Conservation (phyloP, 2,113 vertebrate species). For the Oenanthe melanoleuca region DNA sequence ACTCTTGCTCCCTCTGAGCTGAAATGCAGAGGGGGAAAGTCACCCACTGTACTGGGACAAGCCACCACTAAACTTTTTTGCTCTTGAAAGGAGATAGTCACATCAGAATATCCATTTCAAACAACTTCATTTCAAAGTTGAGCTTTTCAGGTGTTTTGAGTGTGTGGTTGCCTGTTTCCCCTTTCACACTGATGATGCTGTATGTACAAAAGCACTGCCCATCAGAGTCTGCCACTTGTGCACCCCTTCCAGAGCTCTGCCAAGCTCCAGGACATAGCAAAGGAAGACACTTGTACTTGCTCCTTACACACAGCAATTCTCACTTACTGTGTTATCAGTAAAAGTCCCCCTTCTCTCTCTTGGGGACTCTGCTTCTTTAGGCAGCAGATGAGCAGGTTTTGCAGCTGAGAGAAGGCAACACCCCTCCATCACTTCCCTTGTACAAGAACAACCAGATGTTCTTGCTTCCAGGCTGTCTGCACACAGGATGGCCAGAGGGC, state of each 20-base stretch:
- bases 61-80: background rate
- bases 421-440: accelerated
- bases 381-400: background rate
- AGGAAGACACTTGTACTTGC: background rate
- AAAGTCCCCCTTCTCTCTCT: background rate
- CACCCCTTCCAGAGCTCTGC: background rate
- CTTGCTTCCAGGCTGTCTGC: background rate
- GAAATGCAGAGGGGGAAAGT: background rate
- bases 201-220: background rate
- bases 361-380: background rate
- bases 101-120: background rate
- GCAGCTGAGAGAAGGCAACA: background rate
- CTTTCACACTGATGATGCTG: background rate
- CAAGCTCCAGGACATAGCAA: background rate
- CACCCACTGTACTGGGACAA: background rate
- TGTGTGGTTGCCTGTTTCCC: background rate
- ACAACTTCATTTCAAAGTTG: background rate
- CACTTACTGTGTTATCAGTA: background rate
- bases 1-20: background rate
- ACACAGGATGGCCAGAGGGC: background rate
- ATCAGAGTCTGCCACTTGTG: background rate
- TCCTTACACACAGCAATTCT: background rate
- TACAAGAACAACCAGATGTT: background rate
- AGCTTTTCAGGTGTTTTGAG: background rate
- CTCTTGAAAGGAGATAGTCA: background rate